Evolutionary conservation across 2,888 invertebrate genomes (phyloP).

Genomic region (Apamea sordens): DNA sequence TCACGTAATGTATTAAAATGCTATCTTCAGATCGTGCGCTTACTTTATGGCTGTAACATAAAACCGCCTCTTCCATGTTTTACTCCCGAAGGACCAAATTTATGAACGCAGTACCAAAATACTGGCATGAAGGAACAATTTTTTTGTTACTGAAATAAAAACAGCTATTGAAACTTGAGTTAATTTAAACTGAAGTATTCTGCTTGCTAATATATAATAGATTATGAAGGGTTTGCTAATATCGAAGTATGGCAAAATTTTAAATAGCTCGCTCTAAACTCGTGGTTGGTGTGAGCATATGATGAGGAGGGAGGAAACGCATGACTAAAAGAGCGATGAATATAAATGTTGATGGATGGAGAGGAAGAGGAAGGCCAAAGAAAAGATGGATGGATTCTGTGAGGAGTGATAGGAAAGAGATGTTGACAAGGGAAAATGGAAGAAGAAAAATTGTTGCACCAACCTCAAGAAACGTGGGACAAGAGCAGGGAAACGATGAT

Average conservation of each 20-base stretch:
- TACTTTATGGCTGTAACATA: conserved; percentile 30
- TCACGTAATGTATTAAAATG: conserved; percentile 8
- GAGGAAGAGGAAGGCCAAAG: neutral
- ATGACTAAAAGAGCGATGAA: neutral
- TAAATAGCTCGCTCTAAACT: too few relatives aligned
- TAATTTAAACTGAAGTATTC: neutral
- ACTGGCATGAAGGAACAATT: conserved; percentile 4
- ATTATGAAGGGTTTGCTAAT: neutral
- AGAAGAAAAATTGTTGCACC: neutral
- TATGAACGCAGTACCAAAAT: conserved; percentile 25
- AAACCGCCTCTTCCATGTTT: conserved; percentile 39
- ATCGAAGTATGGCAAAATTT: neutral
- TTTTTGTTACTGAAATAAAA: neutral
- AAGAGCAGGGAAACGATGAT: neutral
- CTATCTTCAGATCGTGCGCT: conserved; percentile 1
- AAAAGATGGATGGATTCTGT: neutral
- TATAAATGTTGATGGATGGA: neutral
- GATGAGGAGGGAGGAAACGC: neutral
- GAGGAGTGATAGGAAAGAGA: neutral
- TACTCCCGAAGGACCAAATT: conserved; percentile 32
- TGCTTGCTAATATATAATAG: neutral
- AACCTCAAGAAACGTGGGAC: neutral
- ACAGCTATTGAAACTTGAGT: neutral
- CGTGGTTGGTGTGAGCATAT: neutral
- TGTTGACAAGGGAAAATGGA: neutral